These are phyloP conservation scores for Panulirus ornatus DNA, from an alignment of 1,140 invertebrate genomes.

Conservation along the genomic window DNA sequence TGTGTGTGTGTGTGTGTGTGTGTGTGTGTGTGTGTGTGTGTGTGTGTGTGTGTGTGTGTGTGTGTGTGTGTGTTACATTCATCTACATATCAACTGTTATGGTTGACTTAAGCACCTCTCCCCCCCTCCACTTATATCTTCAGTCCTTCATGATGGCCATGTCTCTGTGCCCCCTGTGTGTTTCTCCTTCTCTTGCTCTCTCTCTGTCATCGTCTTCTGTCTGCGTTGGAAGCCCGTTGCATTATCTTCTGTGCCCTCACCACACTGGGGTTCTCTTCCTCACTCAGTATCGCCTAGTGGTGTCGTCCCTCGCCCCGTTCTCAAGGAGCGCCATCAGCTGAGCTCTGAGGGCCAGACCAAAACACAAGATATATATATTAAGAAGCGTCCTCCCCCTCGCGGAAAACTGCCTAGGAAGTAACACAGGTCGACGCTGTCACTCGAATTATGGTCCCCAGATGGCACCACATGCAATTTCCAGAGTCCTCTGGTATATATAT, in stretches of 20 bases:
- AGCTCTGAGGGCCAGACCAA: neutral
- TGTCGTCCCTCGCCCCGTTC: neutral
- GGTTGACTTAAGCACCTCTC: no score
- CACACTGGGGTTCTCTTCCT: neutral
- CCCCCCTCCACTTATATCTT: no score
- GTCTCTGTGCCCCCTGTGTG: neutral
- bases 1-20: no score
- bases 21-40: no score
- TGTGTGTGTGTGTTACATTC: no score
- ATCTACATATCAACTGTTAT: no score
- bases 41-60: no score
- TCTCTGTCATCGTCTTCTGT: neutral
- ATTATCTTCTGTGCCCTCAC: neutral
- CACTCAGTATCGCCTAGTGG: neutral
- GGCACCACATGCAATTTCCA: neutral
- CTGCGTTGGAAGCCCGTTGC: neutral
- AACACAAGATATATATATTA: neutral
- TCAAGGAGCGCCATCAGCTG: neutral
- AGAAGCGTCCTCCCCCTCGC: neutral
- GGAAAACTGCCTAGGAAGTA: neutral
- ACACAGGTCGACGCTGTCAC: neutral
- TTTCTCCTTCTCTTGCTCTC: neutral
- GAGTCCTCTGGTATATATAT: neutral
- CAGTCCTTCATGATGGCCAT: no score
- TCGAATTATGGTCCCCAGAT: neutral